phyloP scores from a whole-genome alignment of 1,140 invertebrate species.

The Chlorops oryzae region DNA sequence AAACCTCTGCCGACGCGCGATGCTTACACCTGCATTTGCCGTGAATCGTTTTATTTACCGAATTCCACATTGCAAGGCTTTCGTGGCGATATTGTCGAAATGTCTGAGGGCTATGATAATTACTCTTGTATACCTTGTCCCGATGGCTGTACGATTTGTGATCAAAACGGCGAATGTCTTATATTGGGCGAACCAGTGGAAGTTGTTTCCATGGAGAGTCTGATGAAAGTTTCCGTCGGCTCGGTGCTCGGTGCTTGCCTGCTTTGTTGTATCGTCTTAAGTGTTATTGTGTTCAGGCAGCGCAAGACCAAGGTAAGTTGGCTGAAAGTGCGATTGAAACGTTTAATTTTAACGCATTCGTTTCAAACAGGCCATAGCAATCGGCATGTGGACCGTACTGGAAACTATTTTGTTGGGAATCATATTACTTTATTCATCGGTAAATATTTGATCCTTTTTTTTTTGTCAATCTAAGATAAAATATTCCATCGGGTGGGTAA shows the following conservation, averaged over 20 bases:
- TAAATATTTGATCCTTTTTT: conserved; percentile 52
- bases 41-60: conserved; percentile 49
- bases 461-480: not conserved
- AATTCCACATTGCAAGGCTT: conserved; percentile 49
- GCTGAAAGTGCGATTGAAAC: too few species aligned
- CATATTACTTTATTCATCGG: conserved; percentile 76
- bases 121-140: conserved; percentile 57
- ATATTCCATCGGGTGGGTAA: not conserved
- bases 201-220: conserved; percentile 50
- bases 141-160: conserved; percentile 52
- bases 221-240: conserved; percentile 60
- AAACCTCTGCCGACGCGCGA: conserved; percentile 30
- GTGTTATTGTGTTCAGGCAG: conserved; percentile 64
- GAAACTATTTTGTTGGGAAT: conserved; percentile 81
- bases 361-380: conserved; percentile 65
- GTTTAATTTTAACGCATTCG: conserved; percentile 33
- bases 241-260: conserved; percentile 68
- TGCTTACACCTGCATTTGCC: conserved; percentile 50
- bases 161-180: conserved; percentile 52
- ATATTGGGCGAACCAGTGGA: conserved; percentile 46
- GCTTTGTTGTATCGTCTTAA: conserved; percentile 63
- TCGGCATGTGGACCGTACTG: conserved; percentile 82
- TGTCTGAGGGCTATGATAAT: conserved; percentile 43
- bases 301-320: conserved; percentile 68
- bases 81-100: conserved; percentile 48